These are phyloP conservation scores for Mimas tiliae DNA, from an alignment of 2,888 invertebrate species.

Conservation along the genomic window DNA sequence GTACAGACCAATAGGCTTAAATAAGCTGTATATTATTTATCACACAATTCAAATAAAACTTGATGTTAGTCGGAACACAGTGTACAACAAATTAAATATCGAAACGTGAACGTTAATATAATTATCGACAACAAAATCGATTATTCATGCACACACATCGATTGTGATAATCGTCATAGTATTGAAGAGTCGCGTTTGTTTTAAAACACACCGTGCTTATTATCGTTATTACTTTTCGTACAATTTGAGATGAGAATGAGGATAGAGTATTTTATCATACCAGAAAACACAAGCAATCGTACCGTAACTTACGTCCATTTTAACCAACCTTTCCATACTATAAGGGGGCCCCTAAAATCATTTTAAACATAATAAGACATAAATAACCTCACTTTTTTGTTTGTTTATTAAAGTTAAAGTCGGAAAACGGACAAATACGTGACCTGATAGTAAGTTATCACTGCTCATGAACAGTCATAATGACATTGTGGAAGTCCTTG, in stretches of 20 bases:
- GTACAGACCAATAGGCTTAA: background rate
- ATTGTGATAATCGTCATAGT: conserved; percentile 6
- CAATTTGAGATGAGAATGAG: conserved; percentile 8
- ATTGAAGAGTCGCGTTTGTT: background rate
- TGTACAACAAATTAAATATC: conserved; percentile 33
- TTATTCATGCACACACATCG: conserved; percentile 46
- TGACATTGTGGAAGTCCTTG: too few relatives aligned
- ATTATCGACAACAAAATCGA: conserved; percentile 12
- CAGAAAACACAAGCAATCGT: background rate
- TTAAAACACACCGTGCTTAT: conserved; percentile 15
- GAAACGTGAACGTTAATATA: conserved; percentile 38
- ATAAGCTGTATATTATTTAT: conserved; percentile 23
- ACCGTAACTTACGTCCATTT: too few relatives aligned
- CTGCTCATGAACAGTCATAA: too few relatives aligned
- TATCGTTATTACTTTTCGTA: background rate
- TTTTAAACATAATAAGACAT: too few relatives aligned
- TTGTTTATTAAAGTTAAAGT: too few relatives aligned
- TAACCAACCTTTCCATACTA: too few relatives aligned
- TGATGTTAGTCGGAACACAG: conserved; percentile 41
- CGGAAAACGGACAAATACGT: too few relatives aligned
- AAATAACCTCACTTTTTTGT: too few relatives aligned
- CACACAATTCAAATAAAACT: conserved; percentile 33
- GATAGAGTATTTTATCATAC: background rate
- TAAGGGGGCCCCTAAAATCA: too few relatives aligned
- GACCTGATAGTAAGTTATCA: too few relatives aligned